A percentile compares a stretch with the other conserved stretches of the same genome.
Conservation (phyloP, 2,888 invertebrate genomes). For the Eupithecia subfuscata region DNA sequence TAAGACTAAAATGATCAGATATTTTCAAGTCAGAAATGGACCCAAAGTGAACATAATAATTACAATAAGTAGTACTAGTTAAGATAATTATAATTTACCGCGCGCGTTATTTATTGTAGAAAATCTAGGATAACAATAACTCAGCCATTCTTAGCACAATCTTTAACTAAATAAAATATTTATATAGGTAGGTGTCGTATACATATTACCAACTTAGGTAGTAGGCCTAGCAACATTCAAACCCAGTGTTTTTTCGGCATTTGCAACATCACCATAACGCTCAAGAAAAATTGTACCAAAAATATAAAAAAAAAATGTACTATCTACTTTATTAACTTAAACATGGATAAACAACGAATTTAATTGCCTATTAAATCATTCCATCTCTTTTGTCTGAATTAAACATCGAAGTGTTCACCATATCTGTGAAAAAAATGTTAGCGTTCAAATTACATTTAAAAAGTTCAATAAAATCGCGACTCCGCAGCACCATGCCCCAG, state of each 20-base stretch:
- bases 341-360: constrained; percentile 13
- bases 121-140: not conserved
- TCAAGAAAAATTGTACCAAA: not conserved
- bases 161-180: not conserved
- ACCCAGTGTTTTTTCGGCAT: not conserved
- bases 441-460: not conserved
- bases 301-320: not conserved
- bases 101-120: not conserved
- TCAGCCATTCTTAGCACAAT: constrained; percentile 2
- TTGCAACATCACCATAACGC: not conserved
- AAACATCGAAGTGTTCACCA: not conserved
- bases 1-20: not conserved
- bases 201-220: not conserved
- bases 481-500: not conserved
- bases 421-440: not conserved
- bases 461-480: not conserved
- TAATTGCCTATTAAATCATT: constrained; percentile 10
- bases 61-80: not conserved
- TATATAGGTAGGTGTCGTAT: constrained; percentile 5
- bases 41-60: constrained; percentile 7
- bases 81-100: constrained; percentile 9
- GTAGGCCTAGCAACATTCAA: not conserved
- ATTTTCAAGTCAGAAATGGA: constrained; percentile 6
- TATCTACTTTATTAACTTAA: not conserved
- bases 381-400: constrained; percentile 10